phyloP scores from a whole-genome alignment of 2,113 vertebrate genomes.

The Macheiramphus alcinus region DNA sequence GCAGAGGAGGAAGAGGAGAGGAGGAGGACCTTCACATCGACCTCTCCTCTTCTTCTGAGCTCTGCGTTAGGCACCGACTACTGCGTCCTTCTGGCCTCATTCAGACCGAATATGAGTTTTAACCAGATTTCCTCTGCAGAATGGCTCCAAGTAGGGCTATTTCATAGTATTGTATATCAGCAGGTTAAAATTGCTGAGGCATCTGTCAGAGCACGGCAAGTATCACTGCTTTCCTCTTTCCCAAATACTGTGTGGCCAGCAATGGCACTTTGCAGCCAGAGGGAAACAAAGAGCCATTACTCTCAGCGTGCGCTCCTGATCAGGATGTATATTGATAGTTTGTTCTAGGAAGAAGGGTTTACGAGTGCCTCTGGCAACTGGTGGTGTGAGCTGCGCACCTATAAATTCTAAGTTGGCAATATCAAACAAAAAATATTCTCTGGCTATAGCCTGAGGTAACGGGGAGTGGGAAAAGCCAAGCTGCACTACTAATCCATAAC shows the following conservation, averaged over 20 bases:
- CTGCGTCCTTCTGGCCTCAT: neutral
- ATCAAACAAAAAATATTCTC: slow-evolving; percentile 50
- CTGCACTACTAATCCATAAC: slow-evolving; percentile 35
- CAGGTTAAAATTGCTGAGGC: slow-evolving; percentile 7
- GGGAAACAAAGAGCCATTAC: slow-evolving; percentile 50
- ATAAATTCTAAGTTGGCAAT: slow-evolving; percentile 60
- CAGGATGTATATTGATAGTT: slow-evolving; percentile 59
- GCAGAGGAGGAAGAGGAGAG: neutral
- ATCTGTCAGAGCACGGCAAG: neutral
- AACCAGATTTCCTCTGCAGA: neutral
- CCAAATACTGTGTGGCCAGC: neutral
- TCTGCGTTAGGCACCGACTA: neutral
- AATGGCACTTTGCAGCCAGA: slow-evolving; percentile 14
- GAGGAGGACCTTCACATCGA: neutral
- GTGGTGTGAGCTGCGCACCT: slow-evolving; percentile 17
- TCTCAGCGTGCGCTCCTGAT: neutral
- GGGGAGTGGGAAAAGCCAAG: slow-evolving; percentile 32
- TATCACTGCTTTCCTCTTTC: neutral
- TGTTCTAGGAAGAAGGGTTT: slow-evolving; percentile 50
- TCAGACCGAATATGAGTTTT: neutral
- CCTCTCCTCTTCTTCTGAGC: neutral
- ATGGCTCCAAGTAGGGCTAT: neutral
- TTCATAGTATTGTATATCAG: neutral
- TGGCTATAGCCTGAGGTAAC: slow-evolving; percentile 36
- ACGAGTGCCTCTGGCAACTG: slow-evolving; percentile 56